phyloP scores from a whole-genome alignment of 2,888 invertebrate species.

The Drosophila longiperda region DNA sequence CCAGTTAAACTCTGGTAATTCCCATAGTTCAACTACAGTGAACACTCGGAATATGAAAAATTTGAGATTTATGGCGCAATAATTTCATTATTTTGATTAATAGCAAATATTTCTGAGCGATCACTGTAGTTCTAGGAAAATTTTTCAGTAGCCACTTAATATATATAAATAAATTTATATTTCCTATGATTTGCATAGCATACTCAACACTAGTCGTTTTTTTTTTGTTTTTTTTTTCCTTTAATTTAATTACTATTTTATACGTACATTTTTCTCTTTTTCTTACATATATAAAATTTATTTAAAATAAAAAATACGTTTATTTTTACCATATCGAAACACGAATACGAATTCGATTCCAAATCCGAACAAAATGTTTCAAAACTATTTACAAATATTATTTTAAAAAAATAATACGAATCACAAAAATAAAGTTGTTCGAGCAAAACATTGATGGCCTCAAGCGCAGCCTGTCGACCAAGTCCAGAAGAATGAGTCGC shows the following conservation, averaged over 20 bases:
- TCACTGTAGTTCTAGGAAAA: constrained; percentile 16
- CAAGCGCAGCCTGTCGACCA: constrained; percentile 91
- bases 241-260: constrained; percentile 38
- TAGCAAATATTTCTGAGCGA: background rate
- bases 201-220: constrained; percentile 3
- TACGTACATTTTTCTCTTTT: constrained; percentile 67
- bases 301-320: constrained; percentile 22
- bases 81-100: background rate
- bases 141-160: constrained; percentile 3
- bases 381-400: constrained; percentile 19
- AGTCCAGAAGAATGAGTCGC: constrained; percentile 92
- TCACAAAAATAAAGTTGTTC: constrained; percentile 87
- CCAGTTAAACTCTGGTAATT: constrained; percentile 2
- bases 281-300: constrained; percentile 63
- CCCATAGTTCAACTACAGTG: constrained; percentile 16
- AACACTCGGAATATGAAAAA: constrained; percentile 5
- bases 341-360: constrained; percentile 24
- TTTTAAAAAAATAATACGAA: constrained; percentile 72
- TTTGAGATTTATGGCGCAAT: background rate
- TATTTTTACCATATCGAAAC: constrained; percentile 31
- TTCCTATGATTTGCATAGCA: constrained; percentile 15
- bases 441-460: constrained; percentile 95
- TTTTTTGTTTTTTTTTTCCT: constrained; percentile 20
- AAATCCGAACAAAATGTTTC: constrained; percentile 16
- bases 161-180: background rate